A percentile compares a stretch with the other conserved stretches of the same genome.
These are phyloP conservation scores for Leucoraja ocellata DNA, from an alignment of 2,797 vertebrate species.

Conservation along the genomic window DNA sequence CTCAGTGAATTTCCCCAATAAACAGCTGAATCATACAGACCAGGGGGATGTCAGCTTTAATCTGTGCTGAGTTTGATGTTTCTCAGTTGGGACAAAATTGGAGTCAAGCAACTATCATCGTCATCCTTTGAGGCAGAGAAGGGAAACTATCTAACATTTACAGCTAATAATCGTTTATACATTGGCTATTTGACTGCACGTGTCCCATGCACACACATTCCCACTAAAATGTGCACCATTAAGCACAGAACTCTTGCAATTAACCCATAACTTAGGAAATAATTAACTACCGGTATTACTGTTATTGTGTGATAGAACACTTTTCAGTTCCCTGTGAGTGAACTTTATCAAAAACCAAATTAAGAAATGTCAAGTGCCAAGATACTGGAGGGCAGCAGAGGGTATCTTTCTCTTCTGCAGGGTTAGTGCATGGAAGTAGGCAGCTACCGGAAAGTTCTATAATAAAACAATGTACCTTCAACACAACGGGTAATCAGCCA, in stretches of 20 bases:
- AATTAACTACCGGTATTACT: too few relatives aligned
- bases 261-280: not conserved
- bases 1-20: not conserved
- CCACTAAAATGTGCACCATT: too few relatives aligned
- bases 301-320: too few relatives aligned
- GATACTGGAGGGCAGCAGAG: not conserved
- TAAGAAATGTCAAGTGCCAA: not conserved
- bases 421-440: not conserved
- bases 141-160: not conserved
- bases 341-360: not conserved
- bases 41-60: not conserved
- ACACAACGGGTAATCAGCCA: too few relatives aligned
- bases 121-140: not conserved
- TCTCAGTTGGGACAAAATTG: not conserved
- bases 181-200: not conserved
- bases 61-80: not conserved
- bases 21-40: constrained; percentile 6
- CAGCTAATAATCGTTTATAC: not conserved
- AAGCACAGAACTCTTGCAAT: not conserved
- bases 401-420: too few relatives aligned
- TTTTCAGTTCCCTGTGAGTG: too few relatives aligned
- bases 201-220: too few relatives aligned
- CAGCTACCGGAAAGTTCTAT: not conserved
- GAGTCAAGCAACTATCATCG: not conserved
- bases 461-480: too few relatives aligned